A percentile compares a stretch with the other conserved stretches of the same genome.
These are phyloP conservation scores for Tragelaphus buxtoni DNA, from an alignment of 2,113 vertebrate species.

Conservation along the genomic window DNA sequence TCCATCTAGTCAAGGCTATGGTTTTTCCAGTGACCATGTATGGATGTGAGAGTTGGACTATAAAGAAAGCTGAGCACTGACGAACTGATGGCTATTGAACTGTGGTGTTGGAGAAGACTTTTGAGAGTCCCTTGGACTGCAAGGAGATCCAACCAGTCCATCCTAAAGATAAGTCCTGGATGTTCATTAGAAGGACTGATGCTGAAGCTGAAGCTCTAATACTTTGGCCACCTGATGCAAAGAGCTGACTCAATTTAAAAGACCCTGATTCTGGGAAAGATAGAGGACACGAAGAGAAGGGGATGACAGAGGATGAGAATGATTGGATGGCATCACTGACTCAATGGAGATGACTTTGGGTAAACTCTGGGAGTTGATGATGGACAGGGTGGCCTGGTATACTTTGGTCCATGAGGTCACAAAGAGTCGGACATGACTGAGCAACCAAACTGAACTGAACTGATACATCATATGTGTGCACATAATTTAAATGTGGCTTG, in stretches of 20 bases:
- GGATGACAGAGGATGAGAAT: background rate
- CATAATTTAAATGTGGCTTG: background rate
- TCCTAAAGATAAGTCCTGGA: background rate
- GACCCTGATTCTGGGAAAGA: background rate
- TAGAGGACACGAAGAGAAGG: background rate
- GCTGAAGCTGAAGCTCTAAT: background rate
- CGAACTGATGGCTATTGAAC: background rate
- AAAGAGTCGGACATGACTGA: accelerated
- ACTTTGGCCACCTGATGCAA: background rate
- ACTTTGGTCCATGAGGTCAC: background rate
- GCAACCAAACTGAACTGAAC: background rate
- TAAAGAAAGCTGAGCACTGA: background rate
- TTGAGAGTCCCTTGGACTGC: background rate
- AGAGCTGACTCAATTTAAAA: background rate
- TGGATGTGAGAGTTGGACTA: background rate
- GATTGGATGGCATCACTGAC: background rate
- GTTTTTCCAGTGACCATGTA: background rate
- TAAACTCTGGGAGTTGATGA: background rate
- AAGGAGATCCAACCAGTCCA: background rate
- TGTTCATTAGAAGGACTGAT: background rate
- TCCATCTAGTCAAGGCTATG: background rate
- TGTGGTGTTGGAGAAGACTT: background rate
- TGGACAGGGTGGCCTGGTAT: background rate
- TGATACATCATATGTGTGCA: background rate
- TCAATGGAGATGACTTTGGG: background rate